A percentile compares a stretch with the other conserved stretches of the same genome.
phyloP scores from a whole-genome alignment of 1,140 invertebrate species.

The Druon quercuslanigerum region DNA sequence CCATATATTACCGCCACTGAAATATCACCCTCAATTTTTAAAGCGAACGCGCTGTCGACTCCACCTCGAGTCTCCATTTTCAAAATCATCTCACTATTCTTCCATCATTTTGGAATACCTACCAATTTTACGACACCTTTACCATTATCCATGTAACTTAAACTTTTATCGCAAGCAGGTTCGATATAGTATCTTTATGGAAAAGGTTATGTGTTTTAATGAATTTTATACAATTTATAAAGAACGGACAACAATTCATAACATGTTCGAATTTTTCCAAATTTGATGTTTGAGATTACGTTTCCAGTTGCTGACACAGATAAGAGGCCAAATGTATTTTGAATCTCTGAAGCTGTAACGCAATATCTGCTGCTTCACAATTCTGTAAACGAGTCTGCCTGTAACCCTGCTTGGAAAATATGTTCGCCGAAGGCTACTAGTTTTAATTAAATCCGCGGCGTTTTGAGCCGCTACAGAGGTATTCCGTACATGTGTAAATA shows the following conservation, averaged over 20 bases:
- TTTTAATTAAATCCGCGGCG: slow-evolving; percentile 68
- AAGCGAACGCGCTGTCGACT: slow-evolving; percentile 56
- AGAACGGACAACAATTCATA: not conserved
- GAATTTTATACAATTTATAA: too few relatives aligned
- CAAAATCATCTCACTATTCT: slow-evolving; percentile 22
- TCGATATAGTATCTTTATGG: too few relatives aligned
- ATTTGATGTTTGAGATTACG: not conserved
- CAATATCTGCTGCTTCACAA: not conserved
- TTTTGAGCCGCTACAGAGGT: slow-evolving; percentile 12
- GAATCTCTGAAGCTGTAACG: not conserved
- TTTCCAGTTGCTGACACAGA: not conserved
- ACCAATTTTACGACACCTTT: not conserved
- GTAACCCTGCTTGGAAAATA: slow-evolving; percentile 54
- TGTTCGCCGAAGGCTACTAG: slow-evolving; percentile 64
- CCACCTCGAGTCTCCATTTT: slow-evolving; percentile 22
- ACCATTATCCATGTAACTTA: slow-evolving; percentile 34
- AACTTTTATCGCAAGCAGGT: not conserved
- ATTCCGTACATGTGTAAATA: slow-evolving; percentile 44
- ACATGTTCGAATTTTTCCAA: too few relatives aligned
- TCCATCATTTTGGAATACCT: slow-evolving; percentile 11
- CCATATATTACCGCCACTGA: slow-evolving; percentile 62
- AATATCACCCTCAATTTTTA: slow-evolving; percentile 65
- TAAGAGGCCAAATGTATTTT: not conserved
- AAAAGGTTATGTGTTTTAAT: too few relatives aligned
- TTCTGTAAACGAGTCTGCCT: slow-evolving; percentile 12